Evolutionary conservation across 1,140 invertebrate species (phyloP), one percentile per base, ranked within the genome.

Genomic region (Brachionus rotundiformis): DNA sequence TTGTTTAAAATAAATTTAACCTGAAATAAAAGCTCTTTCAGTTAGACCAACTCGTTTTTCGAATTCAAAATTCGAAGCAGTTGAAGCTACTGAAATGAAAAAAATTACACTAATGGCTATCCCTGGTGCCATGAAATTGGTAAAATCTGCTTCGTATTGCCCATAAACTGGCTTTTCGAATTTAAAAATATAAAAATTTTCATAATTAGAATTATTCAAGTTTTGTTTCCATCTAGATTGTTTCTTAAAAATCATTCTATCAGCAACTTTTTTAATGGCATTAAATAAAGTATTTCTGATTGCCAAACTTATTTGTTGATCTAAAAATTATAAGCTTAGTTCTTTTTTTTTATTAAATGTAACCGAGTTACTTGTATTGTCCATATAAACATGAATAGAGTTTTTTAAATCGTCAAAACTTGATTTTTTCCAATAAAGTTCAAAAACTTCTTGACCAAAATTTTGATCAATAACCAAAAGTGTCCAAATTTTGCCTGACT

Each of bases 101-200:
- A 95, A 97, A 1, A 95, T 93, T 85, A 96, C 95, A 33, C 79
- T 81, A n/a, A 97, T 88, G 85, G 96, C 94, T 77, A 97, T 93
- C 83, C 95, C 95, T 47, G 95, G 95, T 36, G 95, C 94, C 83
- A 96, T 95, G 87, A 97, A 98, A 88, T 96, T 93, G 1, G 94
- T 95, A 85, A 96, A 96, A 81, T 93, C 94, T 16, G 94, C 94
- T 84, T 93, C 91, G 83, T 90, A 91, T 29, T 91, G 91, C 1
- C 76, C 76, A 59, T 79, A 79, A 59, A 79, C 33, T 13, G 76
- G 76, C n/a, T 54, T 10, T 31, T 79, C 76, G 36, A 79, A 63
- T 41, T 79, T 73, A 25, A 73, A 79, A 79, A 79, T n/a, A 63
- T 49, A 79, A 54, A 39, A 59, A 39, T 79, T 63, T 13, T 63